Evolutionary conservation across 1,140 invertebrate genomes (phyloP), one percentile per base, ranked within the genome.

Genomic region (Diprion similis): DNA sequence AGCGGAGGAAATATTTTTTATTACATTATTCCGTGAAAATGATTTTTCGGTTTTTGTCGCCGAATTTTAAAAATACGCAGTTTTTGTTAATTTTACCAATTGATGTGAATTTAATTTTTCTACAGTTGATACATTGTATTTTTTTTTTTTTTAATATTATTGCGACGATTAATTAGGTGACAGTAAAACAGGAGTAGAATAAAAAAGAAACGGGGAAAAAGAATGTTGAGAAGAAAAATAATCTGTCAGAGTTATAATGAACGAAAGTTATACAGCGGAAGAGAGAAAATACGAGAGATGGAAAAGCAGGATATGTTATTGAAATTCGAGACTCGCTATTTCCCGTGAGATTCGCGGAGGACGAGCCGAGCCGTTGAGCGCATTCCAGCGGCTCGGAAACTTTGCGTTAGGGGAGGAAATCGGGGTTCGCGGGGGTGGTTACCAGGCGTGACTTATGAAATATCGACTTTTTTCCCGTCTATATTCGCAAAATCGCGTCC

Each of bases 301-400:
- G 24, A 37, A 37, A 37, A 37, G 6, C 24, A 37, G 24, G 24
- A 37, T 59, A 17, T 59, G 51, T 59, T 59, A 59, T 59, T 59
- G 51, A 59, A 59, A 15, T 59, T 13, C 51, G 51, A 59, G 51
- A 59, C 51, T 59, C 51, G 51, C 51, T 15, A 59, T 59, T 59
- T 59, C 51, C 51, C 51, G n/a, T 17, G 51, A 59, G 51, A 59
- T 59, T 17, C n/a, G 24, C 11, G 51, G n/a, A 17, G 9, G 51
- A 59, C 11, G n/a, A 15, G 11, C n/a, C n/a, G 51, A 59, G 51
- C 51, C n/a, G 11, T 59, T 59, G 51, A 59, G 51, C 51, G 51
- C 51, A 59, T 59, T 59, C 51, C 51, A 59, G 51, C 3, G 51
- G 51, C 51, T 59, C 51, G n/a, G 51, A 59, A 59, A 59, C 51